Conservation (phyloP, 2,113 vertebrate species). For the Clarias magur region DNA sequence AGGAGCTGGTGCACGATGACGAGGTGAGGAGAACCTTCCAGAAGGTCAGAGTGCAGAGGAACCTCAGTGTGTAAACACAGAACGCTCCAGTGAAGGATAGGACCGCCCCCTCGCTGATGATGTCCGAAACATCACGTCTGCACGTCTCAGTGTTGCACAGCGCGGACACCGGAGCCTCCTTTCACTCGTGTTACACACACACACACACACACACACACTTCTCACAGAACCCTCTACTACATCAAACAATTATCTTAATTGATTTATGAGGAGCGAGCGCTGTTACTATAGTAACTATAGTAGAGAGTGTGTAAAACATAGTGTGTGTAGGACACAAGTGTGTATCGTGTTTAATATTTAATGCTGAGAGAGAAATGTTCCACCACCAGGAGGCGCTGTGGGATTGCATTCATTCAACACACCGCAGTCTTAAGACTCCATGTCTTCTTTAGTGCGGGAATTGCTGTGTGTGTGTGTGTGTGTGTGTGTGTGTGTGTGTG, state of each 20-base stretch:
- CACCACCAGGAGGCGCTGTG: slow-evolving; percentile 42
- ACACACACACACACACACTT: background rate
- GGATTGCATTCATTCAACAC: background rate
- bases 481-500: too few species aligned
- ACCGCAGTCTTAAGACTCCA: background rate
- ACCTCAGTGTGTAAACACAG: background rate
- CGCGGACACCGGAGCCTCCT: background rate
- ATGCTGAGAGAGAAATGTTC: background rate
- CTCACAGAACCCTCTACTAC: background rate
- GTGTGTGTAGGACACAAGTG: background rate
- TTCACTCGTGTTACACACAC: background rate
- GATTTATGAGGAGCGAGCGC: background rate
- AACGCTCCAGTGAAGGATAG: background rate
- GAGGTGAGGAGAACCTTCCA: slow-evolving; percentile 76
- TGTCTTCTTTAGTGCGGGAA: background rate
- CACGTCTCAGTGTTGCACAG: background rate
- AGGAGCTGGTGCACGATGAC: slow-evolving; percentile 96
- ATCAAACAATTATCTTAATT: background rate
- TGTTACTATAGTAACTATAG: background rate
- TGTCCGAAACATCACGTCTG: too few species aligned
- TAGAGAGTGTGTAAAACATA: background rate
- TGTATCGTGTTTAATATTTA: background rate
- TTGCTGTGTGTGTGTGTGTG: background rate
- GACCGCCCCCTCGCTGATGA: background rate
- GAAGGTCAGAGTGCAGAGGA: background rate